Percentiles rank a stretch among this genome's conserved stretches.
These are phyloP conservation scores for Mythimna lalbum DNA, from an alignment of 2,888 invertebrate genomes.

Conservation along the genomic window DNA sequence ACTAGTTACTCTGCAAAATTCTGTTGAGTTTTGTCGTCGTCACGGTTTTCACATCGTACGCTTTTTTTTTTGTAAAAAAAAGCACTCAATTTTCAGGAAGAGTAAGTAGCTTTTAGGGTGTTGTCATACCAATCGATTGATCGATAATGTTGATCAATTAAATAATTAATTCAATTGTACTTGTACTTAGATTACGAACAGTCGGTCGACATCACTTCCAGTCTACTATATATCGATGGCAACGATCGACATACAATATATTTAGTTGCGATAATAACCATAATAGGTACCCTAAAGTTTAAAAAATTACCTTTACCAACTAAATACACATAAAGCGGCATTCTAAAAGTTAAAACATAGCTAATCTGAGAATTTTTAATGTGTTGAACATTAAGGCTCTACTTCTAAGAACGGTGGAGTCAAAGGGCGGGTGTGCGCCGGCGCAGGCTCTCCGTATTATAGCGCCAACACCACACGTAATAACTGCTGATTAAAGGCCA, in stretches of 20 bases:
- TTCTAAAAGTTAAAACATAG: conserved; percentile 31
- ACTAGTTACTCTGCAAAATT: background rate
- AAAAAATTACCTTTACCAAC: background rate
- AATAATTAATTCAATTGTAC: background rate
- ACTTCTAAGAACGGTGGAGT: conserved; percentile 66
- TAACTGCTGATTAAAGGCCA: conserved; percentile 67
- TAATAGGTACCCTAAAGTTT: background rate
- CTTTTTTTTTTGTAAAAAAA: too few relatives aligned
- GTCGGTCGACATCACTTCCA: background rate
- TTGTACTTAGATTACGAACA: background rate
- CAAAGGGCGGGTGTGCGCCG: conserved; percentile 69
- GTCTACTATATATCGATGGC: background rate
- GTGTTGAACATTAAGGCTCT: conserved; percentile 41
- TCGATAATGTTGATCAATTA: too few relatives aligned
- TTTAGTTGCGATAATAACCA: background rate
- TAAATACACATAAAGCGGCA: conserved; percentile 21
- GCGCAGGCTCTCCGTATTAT: conserved; percentile 60
- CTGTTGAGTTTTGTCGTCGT: background rate
- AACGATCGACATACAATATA: too few relatives aligned
- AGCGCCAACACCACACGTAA: conserved; percentile 64
- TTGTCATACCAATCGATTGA: background rate
- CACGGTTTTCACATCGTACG: too few relatives aligned
- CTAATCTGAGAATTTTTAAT: conserved; percentile 48
- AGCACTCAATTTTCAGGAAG: background rate
- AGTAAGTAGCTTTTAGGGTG: too few relatives aligned